A percentile compares a stretch with the other conserved stretches of the same genome.
Evolutionary conservation across 2,113 vertebrate species (phyloP).

Genomic region (Alligator mississippiensis): DNA sequence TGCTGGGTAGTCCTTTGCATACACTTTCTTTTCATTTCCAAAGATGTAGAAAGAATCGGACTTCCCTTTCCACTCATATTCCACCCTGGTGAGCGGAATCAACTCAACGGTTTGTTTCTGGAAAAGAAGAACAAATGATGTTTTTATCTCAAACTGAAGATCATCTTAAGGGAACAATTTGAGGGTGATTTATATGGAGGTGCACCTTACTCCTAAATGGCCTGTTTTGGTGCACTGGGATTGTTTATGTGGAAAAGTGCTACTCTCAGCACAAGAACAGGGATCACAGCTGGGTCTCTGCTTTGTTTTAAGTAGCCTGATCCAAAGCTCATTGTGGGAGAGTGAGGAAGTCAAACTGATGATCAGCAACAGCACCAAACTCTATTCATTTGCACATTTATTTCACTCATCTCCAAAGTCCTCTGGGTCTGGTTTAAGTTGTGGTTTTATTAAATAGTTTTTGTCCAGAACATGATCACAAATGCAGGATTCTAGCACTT

Average conservation of each 20-base stretch:
- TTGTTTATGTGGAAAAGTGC: not conserved
- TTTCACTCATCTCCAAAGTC: not conserved
- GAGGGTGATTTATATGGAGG: not conserved
- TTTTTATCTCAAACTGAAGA: not conserved
- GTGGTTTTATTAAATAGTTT: not conserved
- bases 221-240: not conserved
- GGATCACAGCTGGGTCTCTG: not conserved
- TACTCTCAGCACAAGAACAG: not conserved
- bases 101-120: constrained; percentile 84
- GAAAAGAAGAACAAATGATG: constrained; percentile 4
- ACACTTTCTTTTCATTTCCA: constrained; percentile 81
- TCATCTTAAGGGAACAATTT: not conserved
- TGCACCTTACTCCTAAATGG: not conserved
- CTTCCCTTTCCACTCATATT: constrained; percentile 80
- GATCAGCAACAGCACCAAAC: too few species aligned
- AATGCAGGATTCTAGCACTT: not conserved
- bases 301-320: not conserved
- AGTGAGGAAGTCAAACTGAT: too few species aligned
- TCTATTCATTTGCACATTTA: not conserved
- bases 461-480: not conserved
- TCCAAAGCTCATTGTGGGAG: not conserved
- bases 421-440: not conserved
- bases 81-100: constrained; percentile 82
- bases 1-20: constrained; percentile 78
- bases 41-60: constrained; percentile 78